These are phyloP conservation scores for Orbicella faveolata DNA, from an alignment of 64 coral and sea anemone species.

Conservation along the genomic window DNA sequence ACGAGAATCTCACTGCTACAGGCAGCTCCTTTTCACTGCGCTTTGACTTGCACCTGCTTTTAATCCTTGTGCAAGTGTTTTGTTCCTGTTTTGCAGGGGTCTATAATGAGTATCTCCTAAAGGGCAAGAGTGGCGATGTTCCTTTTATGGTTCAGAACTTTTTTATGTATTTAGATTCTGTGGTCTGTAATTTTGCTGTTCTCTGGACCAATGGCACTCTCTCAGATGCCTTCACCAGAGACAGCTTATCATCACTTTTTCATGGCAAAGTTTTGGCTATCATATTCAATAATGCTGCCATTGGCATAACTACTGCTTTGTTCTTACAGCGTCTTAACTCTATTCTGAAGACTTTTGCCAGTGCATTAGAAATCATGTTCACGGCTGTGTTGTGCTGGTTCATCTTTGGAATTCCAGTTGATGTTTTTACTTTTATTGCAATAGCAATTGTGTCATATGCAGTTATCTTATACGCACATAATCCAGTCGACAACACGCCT, in stretches of 20 bases:
- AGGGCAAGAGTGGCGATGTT: conserved; percentile 83
- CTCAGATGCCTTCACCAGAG: conserved; percentile 56
- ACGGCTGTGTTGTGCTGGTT: conserved; percentile 94
- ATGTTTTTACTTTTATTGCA: conserved; percentile 88
- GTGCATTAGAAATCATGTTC: conserved; percentile 95
- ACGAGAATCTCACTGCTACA: background rate
- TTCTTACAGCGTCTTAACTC: conserved; percentile 89
- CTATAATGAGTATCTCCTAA: conserved; percentile 97
- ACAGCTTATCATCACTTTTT: conserved; percentile 64
- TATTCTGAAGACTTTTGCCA: conserved; percentile 97
- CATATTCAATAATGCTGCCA: conserved; percentile 84
- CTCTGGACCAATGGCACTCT: conserved; percentile 73
- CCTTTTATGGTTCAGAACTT: conserved; percentile 95
- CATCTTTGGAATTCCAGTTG: conserved; percentile 95
- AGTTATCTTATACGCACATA: conserved; percentile 91
- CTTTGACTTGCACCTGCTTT: conserved; percentile 75
- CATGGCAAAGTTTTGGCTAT: conserved; percentile 82
- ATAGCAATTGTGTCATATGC: conserved; percentile 91
- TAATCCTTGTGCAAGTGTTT: conserved; percentile 98
- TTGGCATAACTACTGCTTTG: conserved; percentile 90
- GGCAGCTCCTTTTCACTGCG: conserved; percentile 58
- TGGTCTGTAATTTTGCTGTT: conserved; percentile 80
- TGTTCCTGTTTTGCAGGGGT: conserved; percentile 98
- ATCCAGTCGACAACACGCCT: conserved; percentile 90
- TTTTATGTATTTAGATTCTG: conserved; percentile 95